Evolutionary conservation across 1,140 invertebrate genomes (phyloP).

Genomic region (Carposina sasakii): DNA sequence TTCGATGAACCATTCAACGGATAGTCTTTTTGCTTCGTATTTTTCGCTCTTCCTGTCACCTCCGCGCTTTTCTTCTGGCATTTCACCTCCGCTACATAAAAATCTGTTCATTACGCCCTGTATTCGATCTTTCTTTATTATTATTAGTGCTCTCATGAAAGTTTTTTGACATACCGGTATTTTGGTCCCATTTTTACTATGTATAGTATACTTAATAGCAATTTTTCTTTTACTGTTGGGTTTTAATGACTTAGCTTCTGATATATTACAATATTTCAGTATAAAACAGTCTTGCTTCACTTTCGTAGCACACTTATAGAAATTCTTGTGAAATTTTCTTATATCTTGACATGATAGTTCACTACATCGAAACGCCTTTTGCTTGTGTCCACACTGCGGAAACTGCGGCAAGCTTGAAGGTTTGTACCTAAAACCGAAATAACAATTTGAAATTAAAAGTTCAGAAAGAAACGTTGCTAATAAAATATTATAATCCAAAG

Average conservation of each 20-base stretch:
- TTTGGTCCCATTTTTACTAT: background rate
- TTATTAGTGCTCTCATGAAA: background rate
- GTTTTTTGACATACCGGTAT: constrained; percentile 9
- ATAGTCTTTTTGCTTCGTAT: constrained; percentile 8
- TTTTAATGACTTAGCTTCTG: background rate
- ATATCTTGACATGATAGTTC: background rate
- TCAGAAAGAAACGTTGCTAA: background rate
- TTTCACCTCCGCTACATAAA: constrained; percentile 2
- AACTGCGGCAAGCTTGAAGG: background rate
- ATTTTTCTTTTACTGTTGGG: constrained; percentile 1
- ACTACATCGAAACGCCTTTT: background rate
- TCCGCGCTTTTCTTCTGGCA: constrained; percentile 4
- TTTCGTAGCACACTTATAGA: background rate
- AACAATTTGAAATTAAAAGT: background rate
- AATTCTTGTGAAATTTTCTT: background rate
- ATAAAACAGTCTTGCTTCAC: background rate
- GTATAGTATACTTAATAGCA: constrained; percentile 4
- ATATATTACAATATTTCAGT: constrained; percentile 1
- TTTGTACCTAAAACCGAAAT: background rate
- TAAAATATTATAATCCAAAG: background rate
- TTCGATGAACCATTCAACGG: constrained; percentile 9
- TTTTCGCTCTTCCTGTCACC: background rate
- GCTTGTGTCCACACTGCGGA: background rate
- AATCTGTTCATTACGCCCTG: constrained; percentile 6
- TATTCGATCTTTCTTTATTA: constrained; percentile 8